Evolutionary conservation across 2,888 invertebrate genomes (phyloP).

Genomic region (Andricus quercusramuli): DNA sequence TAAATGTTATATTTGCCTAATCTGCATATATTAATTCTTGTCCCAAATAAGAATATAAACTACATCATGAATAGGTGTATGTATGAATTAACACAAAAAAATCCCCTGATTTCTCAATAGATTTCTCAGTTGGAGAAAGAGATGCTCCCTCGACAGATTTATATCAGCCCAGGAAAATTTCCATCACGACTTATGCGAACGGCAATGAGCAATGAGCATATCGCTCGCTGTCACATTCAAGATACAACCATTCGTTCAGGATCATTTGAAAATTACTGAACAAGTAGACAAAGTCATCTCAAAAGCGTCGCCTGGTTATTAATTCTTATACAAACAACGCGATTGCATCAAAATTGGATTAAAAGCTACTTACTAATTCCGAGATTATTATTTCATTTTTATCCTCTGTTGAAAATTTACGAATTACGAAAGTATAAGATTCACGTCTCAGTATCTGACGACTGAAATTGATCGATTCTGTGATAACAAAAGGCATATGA

Average conservation of each 20-base stretch:
- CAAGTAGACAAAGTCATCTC: neutral
- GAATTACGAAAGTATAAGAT: neutral
- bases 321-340: neutral
- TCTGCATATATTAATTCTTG: neutral
- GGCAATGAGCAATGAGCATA: slow-evolving; percentile 43
- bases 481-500: neutral
- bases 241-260: slow-evolving; percentile 15
- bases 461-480: neutral
- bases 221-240: slow-evolving; percentile 40
- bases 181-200: slow-evolving; percentile 64
- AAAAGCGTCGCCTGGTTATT: neutral
- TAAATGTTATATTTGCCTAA: neutral
- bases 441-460: neutral
- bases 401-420: neutral
- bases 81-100: neutral
- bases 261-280: slow-evolving; percentile 29
- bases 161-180: slow-evolving; percentile 64
- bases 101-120: neutral
- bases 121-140: slow-evolving; percentile 10
- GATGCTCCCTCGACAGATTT: slow-evolving; percentile 44
- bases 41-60: neutral
- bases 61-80: neutral
- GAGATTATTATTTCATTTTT: neutral
- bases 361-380: neutral
- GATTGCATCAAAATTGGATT: neutral